Evolutionary conservation across 2,888 invertebrate genomes (phyloP), one percentile per base, ranked within the genome.

Genomic region (Aspidiotus destructor): DNA sequence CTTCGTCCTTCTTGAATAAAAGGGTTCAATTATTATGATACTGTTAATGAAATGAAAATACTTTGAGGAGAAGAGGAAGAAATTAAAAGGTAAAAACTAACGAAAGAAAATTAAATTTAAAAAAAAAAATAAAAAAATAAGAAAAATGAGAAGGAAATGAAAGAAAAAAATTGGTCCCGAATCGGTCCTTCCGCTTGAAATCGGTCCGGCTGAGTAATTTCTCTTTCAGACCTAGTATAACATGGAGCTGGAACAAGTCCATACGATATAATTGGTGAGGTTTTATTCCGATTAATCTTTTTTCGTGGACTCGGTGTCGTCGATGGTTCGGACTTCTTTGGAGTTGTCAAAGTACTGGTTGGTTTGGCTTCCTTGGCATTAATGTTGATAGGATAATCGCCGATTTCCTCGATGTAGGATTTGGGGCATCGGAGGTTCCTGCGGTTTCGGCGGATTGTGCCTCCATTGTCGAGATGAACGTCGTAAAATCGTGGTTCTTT

Each of bases 401-500:
- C 48, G 48, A 44, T 13, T 44, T 44, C 48, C 48, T 44, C 48
- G 48, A 44, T 13, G 13, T 44, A 44, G 9, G 48, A 44, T 44
- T 44, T 44, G 8, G 48, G 48, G 13, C 48, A 44, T 44, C 48
- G 48, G 48, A 55, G 55, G 55, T 10, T n/a, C 15, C 16, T 55
- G 55, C 55, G 16, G 16, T 55, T 55, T 10, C 55, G 55, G 15
- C 55, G 55, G 8, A 55, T n/a, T 8, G 16, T 55, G 8, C n/a
- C 15, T n/a, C 55, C 55, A n/a, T 55, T 55, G 8, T n/a, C 55
- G 8, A 55, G 55, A 8, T 15, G 9, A 15, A 55, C 15, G 15
- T 55, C 55, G 55, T 55, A 55, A 10, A 15, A 55, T 8, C 55
- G 55, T 10, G 55, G 55, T 15, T 55, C 55, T 55, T 55, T 15